These are phyloP conservation scores for Rhabdornis inornatus DNA, from an alignment of 2,113 vertebrate genomes.

Conservation along the genomic window DNA sequence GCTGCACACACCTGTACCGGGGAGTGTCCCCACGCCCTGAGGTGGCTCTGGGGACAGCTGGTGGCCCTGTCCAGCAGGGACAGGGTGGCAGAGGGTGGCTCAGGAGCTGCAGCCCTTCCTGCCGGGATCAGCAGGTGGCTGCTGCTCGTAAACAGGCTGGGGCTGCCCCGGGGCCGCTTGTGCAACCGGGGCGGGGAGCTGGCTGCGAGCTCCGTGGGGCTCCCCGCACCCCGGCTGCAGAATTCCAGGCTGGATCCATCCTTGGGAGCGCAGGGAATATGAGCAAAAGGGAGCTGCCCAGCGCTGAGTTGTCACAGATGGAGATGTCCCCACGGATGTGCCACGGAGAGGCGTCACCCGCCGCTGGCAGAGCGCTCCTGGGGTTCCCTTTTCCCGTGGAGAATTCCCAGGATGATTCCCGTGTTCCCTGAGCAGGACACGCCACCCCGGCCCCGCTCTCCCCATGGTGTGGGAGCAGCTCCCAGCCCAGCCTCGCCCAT, in stretches of 20 bases:
- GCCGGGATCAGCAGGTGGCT: not conserved
- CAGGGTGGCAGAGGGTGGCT: too few species aligned
- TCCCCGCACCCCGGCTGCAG: not conserved
- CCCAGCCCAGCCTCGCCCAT: not conserved
- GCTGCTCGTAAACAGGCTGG: not conserved
- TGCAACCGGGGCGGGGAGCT: constrained; percentile 33
- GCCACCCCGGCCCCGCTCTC: accelerated
- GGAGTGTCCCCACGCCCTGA: accelerated
- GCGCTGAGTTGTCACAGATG: accelerated
- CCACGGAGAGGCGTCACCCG: accelerated
- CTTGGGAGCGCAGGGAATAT: accelerated
- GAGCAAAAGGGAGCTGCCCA: accelerated
- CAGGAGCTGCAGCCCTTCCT: not conserved
- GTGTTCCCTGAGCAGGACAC: not conserved
- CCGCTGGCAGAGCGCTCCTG: not conserved
- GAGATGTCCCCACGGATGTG: accelerated
- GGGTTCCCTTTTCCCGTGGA: accelerated
- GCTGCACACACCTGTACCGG: not conserved
- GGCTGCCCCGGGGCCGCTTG: not conserved
- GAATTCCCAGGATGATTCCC: accelerated
- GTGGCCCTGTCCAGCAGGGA: not conserved
- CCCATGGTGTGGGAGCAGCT: not conserved
- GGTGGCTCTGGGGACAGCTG: not conserved
- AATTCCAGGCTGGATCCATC: not conserved
- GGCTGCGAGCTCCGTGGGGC: not conserved